phyloP scores from a whole-genome alignment of 2,797 vertebrate species.

The Acestrorhynchus altus region DNA sequence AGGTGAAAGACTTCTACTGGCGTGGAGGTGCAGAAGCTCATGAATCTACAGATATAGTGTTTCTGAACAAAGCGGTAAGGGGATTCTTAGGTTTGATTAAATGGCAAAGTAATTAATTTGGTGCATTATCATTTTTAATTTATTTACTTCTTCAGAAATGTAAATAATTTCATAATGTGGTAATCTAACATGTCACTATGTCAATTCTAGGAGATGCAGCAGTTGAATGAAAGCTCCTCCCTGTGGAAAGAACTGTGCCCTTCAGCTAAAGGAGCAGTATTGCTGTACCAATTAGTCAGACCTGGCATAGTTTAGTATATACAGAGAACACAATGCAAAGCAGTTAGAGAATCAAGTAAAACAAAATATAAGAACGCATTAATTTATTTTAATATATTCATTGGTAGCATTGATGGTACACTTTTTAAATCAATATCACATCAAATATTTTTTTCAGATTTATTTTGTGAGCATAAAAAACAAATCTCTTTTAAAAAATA shows the following conservation, averaged over 20 bases:
- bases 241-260: slow-evolving; percentile 89
- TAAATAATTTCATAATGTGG: background rate
- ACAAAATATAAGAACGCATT: background rate
- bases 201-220: slow-evolving; percentile 77
- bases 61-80: slow-evolving; percentile 79
- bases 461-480: background rate
- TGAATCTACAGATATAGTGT: slow-evolving; percentile 87
- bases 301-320: slow-evolving; percentile 57
- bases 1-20: slow-evolving; percentile 82
- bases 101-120: background rate
- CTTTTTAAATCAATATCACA: background rate
- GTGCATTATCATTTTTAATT: too few relatives aligned
- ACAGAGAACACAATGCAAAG: background rate
- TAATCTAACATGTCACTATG: background rate
- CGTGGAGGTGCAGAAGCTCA: slow-evolving; percentile 86
- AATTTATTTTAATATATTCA: background rate
- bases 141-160: too few relatives aligned
- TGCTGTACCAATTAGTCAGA: slow-evolving; percentile 81
- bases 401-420: background rate
- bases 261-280: slow-evolving; percentile 88
- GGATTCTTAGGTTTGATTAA: background rate
- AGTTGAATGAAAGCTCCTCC: slow-evolving; percentile 70
- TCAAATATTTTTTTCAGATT: background rate
- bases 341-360: background rate
- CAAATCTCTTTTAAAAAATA: background rate